Evolutionary conservation across 2,888 invertebrate species (phyloP), one percentile per base, ranked within the genome.

Genomic region (Andrena marginata): DNA sequence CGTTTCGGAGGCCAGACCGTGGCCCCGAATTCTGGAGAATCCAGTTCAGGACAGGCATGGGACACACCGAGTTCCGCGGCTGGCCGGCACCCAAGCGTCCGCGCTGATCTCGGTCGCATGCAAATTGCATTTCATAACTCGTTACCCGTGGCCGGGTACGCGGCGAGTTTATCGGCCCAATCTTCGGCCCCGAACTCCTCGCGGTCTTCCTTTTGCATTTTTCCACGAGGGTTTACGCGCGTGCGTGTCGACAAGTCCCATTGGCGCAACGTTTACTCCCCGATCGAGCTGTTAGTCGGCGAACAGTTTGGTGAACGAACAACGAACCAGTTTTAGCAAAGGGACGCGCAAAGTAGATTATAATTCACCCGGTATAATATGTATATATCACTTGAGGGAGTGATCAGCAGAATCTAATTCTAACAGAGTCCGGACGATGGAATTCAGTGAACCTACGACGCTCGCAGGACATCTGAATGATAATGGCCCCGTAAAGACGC

Each of bases 111-210:
- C 86, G 86, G 84, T 71, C 88, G 85, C 88, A 91, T 92, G 92
- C 89, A 92, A 92, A 92, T 90, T 87, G 88, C 91, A 89, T 91
- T 92, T 92, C 91, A 91, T 92, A 92, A 91, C 90, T 92, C 88
- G 90, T 89, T 89, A 89, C 82, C 80, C 77, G 54, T 54, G 69
- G 59, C 82, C 68, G 62, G 48, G 73, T 73, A 64, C 82, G 31
- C 69, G 65, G 63, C 63, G 76, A 80, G 79, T 88, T 85, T 87
- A 78, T 84, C 82, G 82, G 59, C 51, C 67, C 56, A 70, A 84
- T 85, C 85, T 76, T 68, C 63, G 13, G 49, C 33, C 63, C 48
- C 69, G 33, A 31, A 48, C 26, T 26, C 26, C 10, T 65, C 72
- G 60, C 42, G n/a, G 20, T 73, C 77, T 77, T 82, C 51, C 65